Percentiles rank a stretch among this genome's conserved stretches.
phyloP scores from a whole-genome alignment of 2,113 vertebrate genomes.

The Nesogale talazaci region DNA sequence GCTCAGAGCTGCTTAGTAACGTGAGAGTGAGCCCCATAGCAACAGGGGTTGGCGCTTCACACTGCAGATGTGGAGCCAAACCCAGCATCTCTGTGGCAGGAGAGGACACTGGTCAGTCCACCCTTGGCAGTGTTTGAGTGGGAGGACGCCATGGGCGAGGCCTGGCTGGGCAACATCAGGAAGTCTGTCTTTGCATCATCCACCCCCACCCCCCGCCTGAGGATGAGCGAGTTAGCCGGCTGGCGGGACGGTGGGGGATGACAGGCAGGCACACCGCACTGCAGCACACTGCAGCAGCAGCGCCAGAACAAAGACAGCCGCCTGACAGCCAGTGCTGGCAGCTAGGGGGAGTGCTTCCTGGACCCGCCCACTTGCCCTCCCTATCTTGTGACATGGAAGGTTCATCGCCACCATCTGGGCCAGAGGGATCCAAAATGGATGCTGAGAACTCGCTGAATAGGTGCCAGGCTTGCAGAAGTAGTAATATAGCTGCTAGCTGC shows the following conservation, averaged over 20 bases:
- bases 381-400: fast-evolving
- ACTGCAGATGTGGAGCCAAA: neutral
- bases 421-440: neutral
- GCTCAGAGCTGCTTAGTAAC: neutral
- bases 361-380: neutral
- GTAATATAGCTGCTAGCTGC: fast-evolving
- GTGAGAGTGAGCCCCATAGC: neutral
- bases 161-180: slow-evolving; percentile 61
- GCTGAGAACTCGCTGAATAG: neutral
- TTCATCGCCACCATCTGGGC: neutral
- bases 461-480: neutral
- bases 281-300: slow-evolving; percentile 91
- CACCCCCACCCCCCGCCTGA: slow-evolving; percentile 75
- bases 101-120: neutral
- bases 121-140: neutral
- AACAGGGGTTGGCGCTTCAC: fast-evolving
- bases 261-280: slow-evolving; percentile 79
- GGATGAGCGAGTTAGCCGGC: neutral
- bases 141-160: neutral
- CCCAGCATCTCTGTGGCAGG: fast-evolving
- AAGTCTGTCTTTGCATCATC: slow-evolving; percentile 87
- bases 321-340: neutral
- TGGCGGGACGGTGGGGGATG: slow-evolving; percentile 76
- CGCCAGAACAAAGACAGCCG: slow-evolving; percentile 61
- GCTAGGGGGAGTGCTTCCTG: fast-evolving